These are phyloP conservation scores for Dromaius novaehollandiae DNA, from an alignment of 2,113 vertebrate genomes.

Conservation along the genomic window DNA sequence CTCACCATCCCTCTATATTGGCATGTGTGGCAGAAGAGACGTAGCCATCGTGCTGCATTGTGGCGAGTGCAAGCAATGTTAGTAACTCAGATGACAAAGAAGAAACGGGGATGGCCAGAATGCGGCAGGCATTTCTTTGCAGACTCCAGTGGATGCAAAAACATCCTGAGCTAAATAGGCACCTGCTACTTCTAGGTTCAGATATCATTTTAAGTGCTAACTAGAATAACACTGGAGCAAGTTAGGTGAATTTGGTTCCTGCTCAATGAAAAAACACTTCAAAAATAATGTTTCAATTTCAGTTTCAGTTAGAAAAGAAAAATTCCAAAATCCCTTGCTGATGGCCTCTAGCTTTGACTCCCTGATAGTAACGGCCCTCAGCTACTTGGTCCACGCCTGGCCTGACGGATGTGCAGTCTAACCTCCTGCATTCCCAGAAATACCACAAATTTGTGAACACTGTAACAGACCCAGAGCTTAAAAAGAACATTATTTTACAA, in stretches of 20 bases:
- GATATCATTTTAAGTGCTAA: not conserved
- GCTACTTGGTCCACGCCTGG: not conserved
- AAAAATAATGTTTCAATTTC: not conserved
- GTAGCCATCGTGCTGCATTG: rapidly evolving
- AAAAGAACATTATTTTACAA: not conserved
- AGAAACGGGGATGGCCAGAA: not conserved
- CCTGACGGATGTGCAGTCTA: not conserved
- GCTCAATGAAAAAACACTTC: not conserved
- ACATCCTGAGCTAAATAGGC: not conserved
- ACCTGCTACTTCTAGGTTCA: not conserved
- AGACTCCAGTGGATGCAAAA: not conserved
- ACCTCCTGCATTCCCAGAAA: not conserved
- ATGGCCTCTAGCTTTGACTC: rapidly evolving
- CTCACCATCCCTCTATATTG: not conserved
- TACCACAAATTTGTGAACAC: not conserved
- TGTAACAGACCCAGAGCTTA: not conserved
- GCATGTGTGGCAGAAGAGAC: not conserved
- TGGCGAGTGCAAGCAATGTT: no score
- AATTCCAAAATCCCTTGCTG: not conserved
- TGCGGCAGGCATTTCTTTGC: not conserved
- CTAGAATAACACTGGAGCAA: not conserved
- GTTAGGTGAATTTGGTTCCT: not conserved
- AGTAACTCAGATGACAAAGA: not conserved
- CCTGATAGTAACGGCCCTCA: rapidly evolving
- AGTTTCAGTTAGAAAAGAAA: not conserved